Conservation (phyloP, 2,888 invertebrate species). For the Campoplex nolae region DNA sequence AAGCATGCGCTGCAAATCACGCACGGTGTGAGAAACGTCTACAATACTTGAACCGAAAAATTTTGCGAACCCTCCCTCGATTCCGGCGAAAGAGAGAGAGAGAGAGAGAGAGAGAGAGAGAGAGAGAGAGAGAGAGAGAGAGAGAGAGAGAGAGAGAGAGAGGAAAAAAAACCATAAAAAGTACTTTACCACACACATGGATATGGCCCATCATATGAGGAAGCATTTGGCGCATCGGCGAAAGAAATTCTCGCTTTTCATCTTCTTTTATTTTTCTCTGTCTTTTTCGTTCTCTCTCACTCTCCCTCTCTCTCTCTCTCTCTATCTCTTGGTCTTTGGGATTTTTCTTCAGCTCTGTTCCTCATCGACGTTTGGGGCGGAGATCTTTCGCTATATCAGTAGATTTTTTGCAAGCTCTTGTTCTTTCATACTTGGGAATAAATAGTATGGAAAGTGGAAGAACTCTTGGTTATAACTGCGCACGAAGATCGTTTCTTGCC, state of each 20-base stretch:
- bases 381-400: conserved; percentile 18
- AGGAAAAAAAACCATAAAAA: conserved; percentile 6
- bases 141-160: not conserved
- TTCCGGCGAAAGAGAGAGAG: not conserved
- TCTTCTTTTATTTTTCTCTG: not conserved
- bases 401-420: conserved; percentile 10
- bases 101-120: not conserved
- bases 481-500: conserved; percentile 37
- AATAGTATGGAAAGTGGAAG: conserved; percentile 51
- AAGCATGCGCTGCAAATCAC: conserved; percentile 41
- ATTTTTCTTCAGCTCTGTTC: conserved; percentile 6
- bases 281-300: not conserved
- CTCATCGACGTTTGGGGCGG: conserved; percentile 12
- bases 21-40: conserved; percentile 29
- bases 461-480: conserved; percentile 9
- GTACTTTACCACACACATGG: conserved; percentile 24
- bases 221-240: conserved; percentile 19
- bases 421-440: conserved; percentile 40
- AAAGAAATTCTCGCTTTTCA: conserved; percentile 20
- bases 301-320: not conserved
- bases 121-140: not conserved
- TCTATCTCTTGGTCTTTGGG: not conserved
- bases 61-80: conserved; percentile 34
- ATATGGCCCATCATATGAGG: conserved; percentile 14
- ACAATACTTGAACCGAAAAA: conserved; percentile 35